Conservation (phyloP, 37 sponge, comb jelly and placozoan genomes). For the Chondrosia reniformis region DNA sequence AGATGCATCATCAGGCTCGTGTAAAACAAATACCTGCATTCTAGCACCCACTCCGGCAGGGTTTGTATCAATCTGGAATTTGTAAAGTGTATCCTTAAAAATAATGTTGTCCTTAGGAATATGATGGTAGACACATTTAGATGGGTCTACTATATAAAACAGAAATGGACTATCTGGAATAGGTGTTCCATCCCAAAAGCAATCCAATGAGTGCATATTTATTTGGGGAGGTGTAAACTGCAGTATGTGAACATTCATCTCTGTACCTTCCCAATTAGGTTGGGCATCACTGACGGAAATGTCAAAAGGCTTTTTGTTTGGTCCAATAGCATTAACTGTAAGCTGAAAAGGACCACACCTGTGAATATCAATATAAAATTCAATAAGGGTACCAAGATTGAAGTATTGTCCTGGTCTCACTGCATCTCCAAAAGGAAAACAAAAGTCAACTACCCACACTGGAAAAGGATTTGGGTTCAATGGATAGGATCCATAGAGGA, state of each 20-base stretch:
- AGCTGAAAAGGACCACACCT: slow-evolving; percentile 63
- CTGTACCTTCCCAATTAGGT: slow-evolving; percentile 10
- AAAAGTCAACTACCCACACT: slow-evolving; percentile 27
- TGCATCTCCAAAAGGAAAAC: slow-evolving; percentile 26
- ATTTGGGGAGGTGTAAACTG: slow-evolving; percentile 18
- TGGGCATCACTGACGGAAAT: slow-evolving; percentile 5
- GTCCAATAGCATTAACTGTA: slow-evolving; percentile 11
- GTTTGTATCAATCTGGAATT: slow-evolving; percentile 4
- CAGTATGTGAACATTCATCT: slow-evolving; percentile 6
- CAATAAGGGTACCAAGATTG: slow-evolving; percentile 36
- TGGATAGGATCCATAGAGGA: slow-evolving; percentile 14
- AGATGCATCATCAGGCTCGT: slow-evolving; percentile 12
- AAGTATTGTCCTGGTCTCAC: slow-evolving; percentile 32
- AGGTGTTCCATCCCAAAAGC: slow-evolving; percentile 9
- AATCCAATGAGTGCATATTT: not conserved
- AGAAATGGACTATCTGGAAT: slow-evolving; percentile 81
- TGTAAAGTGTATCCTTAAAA: slow-evolving; percentile 3
- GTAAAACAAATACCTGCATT: slow-evolving; percentile 8
- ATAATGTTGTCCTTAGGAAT: slow-evolving; percentile 9
- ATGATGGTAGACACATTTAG: not conserved
- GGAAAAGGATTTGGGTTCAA: slow-evolving; percentile 19
- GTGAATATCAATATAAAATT: slow-evolving; percentile 51
- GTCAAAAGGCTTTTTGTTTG: not conserved
- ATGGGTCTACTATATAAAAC: slow-evolving; percentile 68
- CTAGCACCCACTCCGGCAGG: slow-evolving; percentile 15